These are phyloP conservation scores for Marcusenius ussheri DNA, from an alignment of 2,113 vertebrate genomes.

Conservation along the genomic window DNA sequence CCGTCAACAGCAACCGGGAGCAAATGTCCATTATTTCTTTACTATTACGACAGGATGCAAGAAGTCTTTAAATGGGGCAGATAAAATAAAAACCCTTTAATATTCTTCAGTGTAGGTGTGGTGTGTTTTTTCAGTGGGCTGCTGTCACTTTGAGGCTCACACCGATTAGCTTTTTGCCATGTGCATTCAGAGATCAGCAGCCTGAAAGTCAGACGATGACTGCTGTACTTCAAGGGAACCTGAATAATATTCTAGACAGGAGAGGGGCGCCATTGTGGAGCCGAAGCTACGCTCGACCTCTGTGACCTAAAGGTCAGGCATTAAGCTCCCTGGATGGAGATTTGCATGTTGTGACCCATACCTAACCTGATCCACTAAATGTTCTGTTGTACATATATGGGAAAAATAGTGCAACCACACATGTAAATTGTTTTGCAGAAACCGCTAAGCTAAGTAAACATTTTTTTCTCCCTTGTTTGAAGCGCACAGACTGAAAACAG, in stretches of 20 bases:
- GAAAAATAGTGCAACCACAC: background rate
- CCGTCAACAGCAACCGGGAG: background rate
- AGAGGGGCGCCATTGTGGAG: background rate
- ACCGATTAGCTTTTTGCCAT: no score
- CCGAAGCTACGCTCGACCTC: background rate
- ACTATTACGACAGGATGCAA: background rate
- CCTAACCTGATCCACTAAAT: background rate
- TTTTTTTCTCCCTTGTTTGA: background rate
- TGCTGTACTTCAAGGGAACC: background rate
- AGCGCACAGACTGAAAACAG: background rate
- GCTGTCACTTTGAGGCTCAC: background rate
- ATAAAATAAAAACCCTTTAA: background rate
- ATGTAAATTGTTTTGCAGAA: background rate
- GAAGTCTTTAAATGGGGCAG: background rate
- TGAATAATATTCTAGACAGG: background rate
- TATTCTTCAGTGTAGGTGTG: background rate
- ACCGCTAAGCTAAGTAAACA: background rate
- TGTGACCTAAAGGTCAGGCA: background rate
- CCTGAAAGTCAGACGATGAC: background rate
- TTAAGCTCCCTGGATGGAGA: background rate
- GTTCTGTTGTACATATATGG: background rate
- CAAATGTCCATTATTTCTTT: background rate
- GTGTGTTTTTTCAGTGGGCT: background rate
- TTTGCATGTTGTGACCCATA: background rate
- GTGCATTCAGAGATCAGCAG: background rate